A percentile compares a stretch with the other conserved stretches of the same genome.
Evolutionary conservation across 2,797 vertebrate species (phyloP).

Genomic region (Helarctos malayanus): DNA sequence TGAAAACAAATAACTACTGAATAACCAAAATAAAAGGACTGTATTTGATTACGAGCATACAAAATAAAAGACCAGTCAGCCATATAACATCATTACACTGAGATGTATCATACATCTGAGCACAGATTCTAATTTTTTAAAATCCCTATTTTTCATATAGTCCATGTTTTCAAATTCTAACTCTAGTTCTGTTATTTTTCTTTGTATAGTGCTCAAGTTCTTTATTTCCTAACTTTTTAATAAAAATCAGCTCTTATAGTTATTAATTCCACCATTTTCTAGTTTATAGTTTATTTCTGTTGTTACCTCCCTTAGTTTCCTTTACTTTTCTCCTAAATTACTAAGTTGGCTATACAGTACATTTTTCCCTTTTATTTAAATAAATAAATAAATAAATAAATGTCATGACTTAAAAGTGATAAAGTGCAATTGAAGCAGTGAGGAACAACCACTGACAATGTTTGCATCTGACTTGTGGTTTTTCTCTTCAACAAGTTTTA

Average conservation of each 20-base stretch:
- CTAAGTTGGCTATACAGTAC: background rate
- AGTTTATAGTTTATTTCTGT: background rate
- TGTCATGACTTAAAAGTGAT: background rate
- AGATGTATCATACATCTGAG: background rate
- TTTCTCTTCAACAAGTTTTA: slow-evolving; percentile 11
- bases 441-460: background rate
- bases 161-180: slow-evolving; percentile 42
- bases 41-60: background rate
- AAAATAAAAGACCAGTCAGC: slow-evolving; percentile 32
- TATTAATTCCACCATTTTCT: background rate
- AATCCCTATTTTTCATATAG: background rate
- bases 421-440: background rate
- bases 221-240: background rate
- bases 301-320: background rate
- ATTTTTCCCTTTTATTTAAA: background rate
- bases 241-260: background rate
- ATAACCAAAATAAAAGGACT: slow-evolving; percentile 25
- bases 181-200: slow-evolving; percentile 1
- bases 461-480: background rate
- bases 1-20: slow-evolving; percentile 23
- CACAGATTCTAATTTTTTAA: background rate
- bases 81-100: background rate
- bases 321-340: background rate
- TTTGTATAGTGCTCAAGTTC: background rate
- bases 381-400: background rate